phyloP scores from a whole-genome alignment of 2,888 invertebrate genomes.

The Hirudinaria manillensis region DNA sequence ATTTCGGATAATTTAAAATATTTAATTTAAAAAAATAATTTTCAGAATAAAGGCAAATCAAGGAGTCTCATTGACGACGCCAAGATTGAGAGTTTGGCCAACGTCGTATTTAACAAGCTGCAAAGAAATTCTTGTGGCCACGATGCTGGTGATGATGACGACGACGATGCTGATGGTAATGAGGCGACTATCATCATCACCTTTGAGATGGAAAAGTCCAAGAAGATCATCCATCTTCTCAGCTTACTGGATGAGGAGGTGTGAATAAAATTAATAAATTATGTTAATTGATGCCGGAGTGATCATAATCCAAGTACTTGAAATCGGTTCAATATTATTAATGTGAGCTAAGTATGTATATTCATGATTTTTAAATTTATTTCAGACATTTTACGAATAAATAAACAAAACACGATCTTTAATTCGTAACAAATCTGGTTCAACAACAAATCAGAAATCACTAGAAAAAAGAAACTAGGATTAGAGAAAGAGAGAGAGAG shows the following conservation, averaged over 20 bases:
- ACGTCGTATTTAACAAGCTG: slow-evolving; percentile 64
- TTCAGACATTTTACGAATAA: no score
- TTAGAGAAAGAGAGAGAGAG: no score
- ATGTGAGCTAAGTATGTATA: no score
- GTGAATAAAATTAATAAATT: slow-evolving; percentile 33
- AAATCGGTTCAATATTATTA: no score
- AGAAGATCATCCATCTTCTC: slow-evolving; percentile 61
- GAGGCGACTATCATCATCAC: slow-evolving; percentile 66
- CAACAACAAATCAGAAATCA: no score
- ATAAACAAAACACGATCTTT: no score
- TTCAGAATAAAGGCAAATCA: slow-evolving; percentile 88
- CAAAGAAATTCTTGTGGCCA: slow-evolving; percentile 60
- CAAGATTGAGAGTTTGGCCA: slow-evolving; percentile 88
- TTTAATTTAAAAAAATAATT: no score
- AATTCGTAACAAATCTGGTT: no score
- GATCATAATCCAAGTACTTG: no score
- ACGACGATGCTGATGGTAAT: slow-evolving; percentile 82
- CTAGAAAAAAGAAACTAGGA: no score
- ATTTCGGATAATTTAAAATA: no score
- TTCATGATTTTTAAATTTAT: no score
- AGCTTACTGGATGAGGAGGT: slow-evolving; percentile 33
- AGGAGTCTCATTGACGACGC: slow-evolving; percentile 95
- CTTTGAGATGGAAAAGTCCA: neutral
- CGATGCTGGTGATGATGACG: slow-evolving; percentile 70
- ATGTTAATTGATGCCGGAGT: slow-evolving; percentile 36